Evolutionary conservation across 2,797 vertebrate genomes (phyloP).

Genomic region (Crotalus adamanteus): DNA sequence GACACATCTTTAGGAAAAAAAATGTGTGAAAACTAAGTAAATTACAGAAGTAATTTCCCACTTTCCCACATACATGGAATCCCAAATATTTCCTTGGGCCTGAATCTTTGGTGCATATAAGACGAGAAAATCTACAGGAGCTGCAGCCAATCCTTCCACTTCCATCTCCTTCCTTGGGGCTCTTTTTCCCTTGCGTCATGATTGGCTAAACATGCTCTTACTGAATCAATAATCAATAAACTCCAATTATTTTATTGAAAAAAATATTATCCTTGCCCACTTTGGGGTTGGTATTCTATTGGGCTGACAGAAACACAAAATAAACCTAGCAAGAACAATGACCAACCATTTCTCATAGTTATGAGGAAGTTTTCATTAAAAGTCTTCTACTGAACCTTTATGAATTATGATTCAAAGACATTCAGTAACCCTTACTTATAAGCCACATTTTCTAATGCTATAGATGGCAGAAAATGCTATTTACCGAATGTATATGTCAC

Average conservation of each 20-base stretch:
- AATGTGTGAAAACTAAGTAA: neutral
- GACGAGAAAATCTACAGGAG: neutral
- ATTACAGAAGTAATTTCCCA: neutral
- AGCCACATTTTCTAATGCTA: neutral
- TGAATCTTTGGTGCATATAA: neutral
- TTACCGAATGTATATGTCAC: neutral
- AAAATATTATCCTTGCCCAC: neutral
- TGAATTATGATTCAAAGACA: neutral
- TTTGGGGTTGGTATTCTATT: neutral
- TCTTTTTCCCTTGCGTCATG: neutral
- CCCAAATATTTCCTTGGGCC: constrained; percentile 21
- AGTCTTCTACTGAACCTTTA: neutral
- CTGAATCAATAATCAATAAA: neutral
- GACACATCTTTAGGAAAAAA: constrained; percentile 41
- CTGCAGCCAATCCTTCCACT: neutral
- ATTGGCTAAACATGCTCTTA: neutral
- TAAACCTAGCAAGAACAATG: neutral
- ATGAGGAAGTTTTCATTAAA: neutral
- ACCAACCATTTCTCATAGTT: neutral
- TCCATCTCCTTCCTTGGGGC: neutral
- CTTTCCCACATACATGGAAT: constrained; percentile 32
- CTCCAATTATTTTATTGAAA: neutral
- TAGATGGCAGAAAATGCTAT: neutral
- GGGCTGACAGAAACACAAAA: neutral
- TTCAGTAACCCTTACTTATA: neutral